phyloP scores from a whole-genome alignment of 2,888 invertebrate species.

The Himalopsyche anomala region DNA sequence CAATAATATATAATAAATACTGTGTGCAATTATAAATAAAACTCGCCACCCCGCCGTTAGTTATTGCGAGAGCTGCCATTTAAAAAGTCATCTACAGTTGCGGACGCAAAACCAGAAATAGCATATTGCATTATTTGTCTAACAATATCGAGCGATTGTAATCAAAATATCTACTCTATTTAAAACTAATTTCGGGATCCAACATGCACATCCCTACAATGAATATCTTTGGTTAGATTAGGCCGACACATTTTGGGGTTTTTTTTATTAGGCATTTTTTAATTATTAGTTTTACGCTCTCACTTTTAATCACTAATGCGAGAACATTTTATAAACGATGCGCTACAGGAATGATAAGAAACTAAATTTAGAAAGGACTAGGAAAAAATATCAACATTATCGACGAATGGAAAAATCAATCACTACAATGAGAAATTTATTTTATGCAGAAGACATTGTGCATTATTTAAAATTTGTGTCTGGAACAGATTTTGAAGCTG shows the following conservation, averaged over 20 bases:
- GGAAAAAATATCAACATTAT: background rate
- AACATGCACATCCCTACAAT: slow-evolving; percentile 1
- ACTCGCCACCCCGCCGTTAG: background rate
- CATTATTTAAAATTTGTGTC: no score
- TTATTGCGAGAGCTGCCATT: slow-evolving; percentile 4
- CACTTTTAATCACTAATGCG: background rate
- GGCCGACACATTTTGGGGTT: slow-evolving; percentile 11
- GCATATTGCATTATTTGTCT: background rate
- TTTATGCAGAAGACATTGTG: no score
- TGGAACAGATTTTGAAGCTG: no score
- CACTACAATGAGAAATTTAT: no score
- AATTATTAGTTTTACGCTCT: background rate
- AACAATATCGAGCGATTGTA: background rate
- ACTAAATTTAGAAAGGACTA: background rate
- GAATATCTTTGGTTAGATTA: slow-evolving; percentile 17
- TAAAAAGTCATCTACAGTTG: background rate
- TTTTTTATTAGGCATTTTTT: background rate
- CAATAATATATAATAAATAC: background rate
- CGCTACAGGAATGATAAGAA: background rate
- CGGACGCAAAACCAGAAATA: background rate
- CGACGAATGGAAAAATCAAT: no score
- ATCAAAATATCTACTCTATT: background rate
- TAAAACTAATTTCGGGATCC: background rate
- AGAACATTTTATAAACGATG: background rate
- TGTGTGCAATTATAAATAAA: background rate